A percentile compares a stretch with the other conserved stretches of the same genome.
phyloP scores from a whole-genome alignment of 2,888 invertebrate genomes.

The Sinopyrophorus schimmeli region DNA sequence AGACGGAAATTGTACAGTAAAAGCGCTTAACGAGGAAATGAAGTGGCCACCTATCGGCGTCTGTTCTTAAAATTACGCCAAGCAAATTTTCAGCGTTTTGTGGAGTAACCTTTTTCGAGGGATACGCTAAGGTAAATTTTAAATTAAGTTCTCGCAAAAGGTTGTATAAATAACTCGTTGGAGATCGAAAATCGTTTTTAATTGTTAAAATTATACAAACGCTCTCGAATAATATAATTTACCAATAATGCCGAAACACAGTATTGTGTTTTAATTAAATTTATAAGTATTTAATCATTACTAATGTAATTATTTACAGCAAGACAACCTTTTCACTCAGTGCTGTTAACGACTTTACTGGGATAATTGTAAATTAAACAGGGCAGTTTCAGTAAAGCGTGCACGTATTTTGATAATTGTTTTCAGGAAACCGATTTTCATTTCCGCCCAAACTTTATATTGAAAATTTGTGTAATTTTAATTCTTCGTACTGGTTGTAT shows the following conservation, averaged over 20 bases:
- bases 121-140: no score
- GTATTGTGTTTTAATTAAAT: no score
- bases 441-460: slow-evolving; percentile 33
- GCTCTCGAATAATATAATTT: no score
- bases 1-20: slow-evolving; percentile 41
- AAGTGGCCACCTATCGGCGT: slow-evolving; percentile 39
- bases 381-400: slow-evolving; percentile 32
- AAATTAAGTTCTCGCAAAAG: no score
- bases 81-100: background rate
- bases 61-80: slow-evolving; percentile 16
- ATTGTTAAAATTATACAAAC: no score
- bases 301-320: no score
- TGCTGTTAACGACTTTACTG: slow-evolving; percentile 6
- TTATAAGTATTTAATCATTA: no score
- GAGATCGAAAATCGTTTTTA: no score
- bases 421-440: slow-evolving; percentile 33
- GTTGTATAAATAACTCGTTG: no score
- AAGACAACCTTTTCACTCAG: slow-evolving; percentile 9
- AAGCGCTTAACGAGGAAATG: slow-evolving; percentile 40
- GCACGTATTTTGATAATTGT: slow-evolving; percentile 43
- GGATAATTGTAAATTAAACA: slow-evolving; percentile 36
- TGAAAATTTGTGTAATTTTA: slow-evolving; percentile 28
- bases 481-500: no score
- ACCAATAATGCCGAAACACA: no score
- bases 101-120: slow-evolving; percentile 1